phyloP scores from a whole-genome alignment of 2,888 invertebrate genomes.

The Cryptophagus acutangulus region DNA sequence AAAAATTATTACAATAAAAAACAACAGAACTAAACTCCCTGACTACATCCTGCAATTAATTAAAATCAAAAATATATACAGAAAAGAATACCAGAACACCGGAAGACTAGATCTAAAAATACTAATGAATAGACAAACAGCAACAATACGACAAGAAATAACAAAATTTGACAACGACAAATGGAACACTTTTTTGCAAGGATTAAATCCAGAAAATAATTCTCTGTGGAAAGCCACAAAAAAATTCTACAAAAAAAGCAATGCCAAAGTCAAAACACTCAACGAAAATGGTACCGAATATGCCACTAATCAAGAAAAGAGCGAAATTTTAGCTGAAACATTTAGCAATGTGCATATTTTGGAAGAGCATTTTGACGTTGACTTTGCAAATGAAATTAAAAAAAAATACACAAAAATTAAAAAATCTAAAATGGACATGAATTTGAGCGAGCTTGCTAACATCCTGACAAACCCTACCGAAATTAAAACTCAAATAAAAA shows the following conservation, averaged over 20 bases:
- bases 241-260: conserved; percentile 9
- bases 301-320: conserved; percentile 10
- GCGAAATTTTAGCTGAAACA: conserved; percentile 7
- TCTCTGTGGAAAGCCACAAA: conserved; percentile 18
- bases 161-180: conserved; percentile 10
- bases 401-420: too few relatives aligned
- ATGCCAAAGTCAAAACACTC: conserved; percentile 8
- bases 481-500: conserved; percentile 2
- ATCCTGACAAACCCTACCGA: conserved; percentile 3
- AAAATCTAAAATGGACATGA: too few relatives aligned
- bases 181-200: conserved; percentile 8
- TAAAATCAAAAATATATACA: conserved; percentile 13
- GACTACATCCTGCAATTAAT: too few relatives aligned
- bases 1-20: too few relatives aligned
- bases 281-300: not conserved
- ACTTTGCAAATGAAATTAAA: conserved; percentile 11
- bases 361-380: not conserved
- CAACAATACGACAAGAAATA: not conserved
- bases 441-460: too few relatives aligned
- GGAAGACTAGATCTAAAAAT: too few relatives aligned
- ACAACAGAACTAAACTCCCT: too few relatives aligned
- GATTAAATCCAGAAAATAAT: conserved; percentile 13
- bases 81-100: conserved; percentile 11
- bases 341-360: not conserved
- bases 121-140: conserved; percentile 5